A percentile compares a stretch with the other conserved stretches of the same genome.
These are phyloP conservation scores for Deilephila porcellus DNA, from an alignment of 2,888 invertebrate species.

Conservation along the genomic window DNA sequence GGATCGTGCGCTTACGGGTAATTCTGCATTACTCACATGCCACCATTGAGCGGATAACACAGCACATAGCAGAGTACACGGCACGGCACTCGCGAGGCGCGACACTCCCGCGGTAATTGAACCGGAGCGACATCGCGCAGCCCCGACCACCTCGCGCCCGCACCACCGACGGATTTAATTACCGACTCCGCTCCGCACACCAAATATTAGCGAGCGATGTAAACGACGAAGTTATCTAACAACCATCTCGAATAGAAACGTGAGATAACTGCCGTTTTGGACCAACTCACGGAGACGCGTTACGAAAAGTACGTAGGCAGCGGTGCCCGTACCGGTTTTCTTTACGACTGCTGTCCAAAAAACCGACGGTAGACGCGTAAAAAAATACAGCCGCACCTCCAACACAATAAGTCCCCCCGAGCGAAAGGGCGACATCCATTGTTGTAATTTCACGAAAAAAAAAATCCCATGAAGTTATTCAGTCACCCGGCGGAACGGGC, in stretches of 20 bases:
- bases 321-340: conserved; percentile 46
- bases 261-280: conserved; percentile 38
- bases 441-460: conserved; percentile 56
- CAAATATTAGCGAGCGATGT: conserved; percentile 28
- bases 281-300: conserved; percentile 33
- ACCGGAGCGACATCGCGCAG: not conserved
- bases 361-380: conserved; percentile 43
- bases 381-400: conserved; percentile 59
- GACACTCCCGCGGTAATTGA: conserved; percentile 11
- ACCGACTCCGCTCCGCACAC: conserved; percentile 14
- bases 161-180: conserved; percentile 21
- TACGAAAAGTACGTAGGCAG: conserved; percentile 44
- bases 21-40: conserved; percentile 25
- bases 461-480: conserved; percentile 56
- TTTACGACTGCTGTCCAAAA: conserved; percentile 43
- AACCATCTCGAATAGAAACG: conserved; percentile 32
- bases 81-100: not conserved
- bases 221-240: conserved; percentile 28
- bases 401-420: conserved; percentile 60
- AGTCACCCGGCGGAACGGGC: conserved; percentile 45
- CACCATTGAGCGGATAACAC: not conserved
- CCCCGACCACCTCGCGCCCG: not conserved
- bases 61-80: not conserved
- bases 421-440: conserved; percentile 71
- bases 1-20: conserved; percentile 1